Conservation (phyloP, 1,140 invertebrate genomes). For the Mylabris phalerata region DNA sequence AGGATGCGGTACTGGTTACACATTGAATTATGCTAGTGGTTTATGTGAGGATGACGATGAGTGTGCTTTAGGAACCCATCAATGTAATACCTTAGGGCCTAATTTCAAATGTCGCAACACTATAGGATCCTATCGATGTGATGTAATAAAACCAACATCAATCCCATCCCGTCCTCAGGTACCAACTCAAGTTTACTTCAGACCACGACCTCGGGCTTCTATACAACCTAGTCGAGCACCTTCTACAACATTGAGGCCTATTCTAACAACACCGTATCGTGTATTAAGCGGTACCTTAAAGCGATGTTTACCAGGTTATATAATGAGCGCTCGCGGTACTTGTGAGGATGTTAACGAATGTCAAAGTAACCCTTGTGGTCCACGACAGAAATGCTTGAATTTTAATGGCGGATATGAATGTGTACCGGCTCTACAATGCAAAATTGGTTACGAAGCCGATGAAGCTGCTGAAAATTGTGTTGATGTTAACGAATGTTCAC, state of each 20-base stretch:
- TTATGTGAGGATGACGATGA: conserved; percentile 93
- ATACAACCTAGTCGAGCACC: too few relatives aligned
- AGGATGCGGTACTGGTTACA: conserved; percentile 94
- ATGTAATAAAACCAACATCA: conserved; percentile 41
- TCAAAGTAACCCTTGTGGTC: conserved; percentile 39
- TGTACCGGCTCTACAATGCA: conserved; percentile 44
- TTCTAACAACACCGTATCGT: too few relatives aligned
- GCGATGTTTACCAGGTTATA: conserved; percentile 50
- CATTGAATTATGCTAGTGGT: conserved; percentile 78
- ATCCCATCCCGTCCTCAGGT: not conserved
- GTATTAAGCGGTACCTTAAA: conserved; percentile 27
- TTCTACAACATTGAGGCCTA: too few relatives aligned
- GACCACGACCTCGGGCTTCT: too few relatives aligned
- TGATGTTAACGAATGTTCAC: conserved; percentile 65
- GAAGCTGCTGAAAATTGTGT: conserved; percentile 37
- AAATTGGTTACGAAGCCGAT: conserved; percentile 43
- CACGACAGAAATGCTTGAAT: conserved; percentile 48
- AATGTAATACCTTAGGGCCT: conserved; percentile 58
- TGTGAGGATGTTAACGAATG: conserved; percentile 51
- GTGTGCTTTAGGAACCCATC: conserved; percentile 72
- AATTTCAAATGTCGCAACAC: conserved; percentile 83
- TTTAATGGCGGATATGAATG: conserved; percentile 53
- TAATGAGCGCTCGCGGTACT: conserved; percentile 41
- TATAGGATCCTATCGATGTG: conserved; percentile 70
- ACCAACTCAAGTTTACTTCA: too few relatives aligned